Percentiles rank a stretch among this genome's conserved stretches.
phyloP scores from a whole-genome alignment of 1,140 invertebrate genomes.

The Heliconius eleuchia region DNA sequence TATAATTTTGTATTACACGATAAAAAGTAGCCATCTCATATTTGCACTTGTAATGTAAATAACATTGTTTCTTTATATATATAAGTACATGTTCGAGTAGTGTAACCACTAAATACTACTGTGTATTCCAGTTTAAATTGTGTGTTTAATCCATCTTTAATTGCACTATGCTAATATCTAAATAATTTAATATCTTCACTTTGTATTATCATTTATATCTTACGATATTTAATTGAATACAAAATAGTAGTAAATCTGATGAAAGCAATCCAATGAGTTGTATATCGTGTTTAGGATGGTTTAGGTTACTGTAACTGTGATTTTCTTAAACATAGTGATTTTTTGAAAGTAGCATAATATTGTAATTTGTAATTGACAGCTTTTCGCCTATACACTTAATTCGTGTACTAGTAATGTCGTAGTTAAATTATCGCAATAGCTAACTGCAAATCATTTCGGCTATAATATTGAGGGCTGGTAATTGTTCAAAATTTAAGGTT shows the following conservation, averaged over 20 bases:
- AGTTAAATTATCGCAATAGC: slow-evolving; percentile 13
- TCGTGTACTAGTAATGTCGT: slow-evolving; percentile 15
- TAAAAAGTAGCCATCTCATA: neutral
- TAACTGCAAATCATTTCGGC: neutral
- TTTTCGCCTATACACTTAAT: slow-evolving; percentile 10
- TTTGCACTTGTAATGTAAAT: slow-evolving; percentile 9
- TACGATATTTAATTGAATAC: neutral
- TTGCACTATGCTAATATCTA: neutral
- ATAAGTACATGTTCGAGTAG: neutral
- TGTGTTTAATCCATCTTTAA: neutral
- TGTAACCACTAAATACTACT: slow-evolving; percentile 1
- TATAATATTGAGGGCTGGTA: slow-evolving; percentile 27
- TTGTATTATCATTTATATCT: neutral
- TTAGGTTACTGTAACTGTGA: slow-evolving; percentile 25
- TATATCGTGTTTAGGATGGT: slow-evolving; percentile 3
- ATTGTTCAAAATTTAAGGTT: slow-evolving; percentile 32
- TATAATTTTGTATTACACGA: neutral
- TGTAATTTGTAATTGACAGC: slow-evolving; percentile 11
- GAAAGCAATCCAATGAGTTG: neutral
- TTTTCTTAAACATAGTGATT: slow-evolving; percentile 16
- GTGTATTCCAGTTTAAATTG: slow-evolving; percentile 1
- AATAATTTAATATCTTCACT: neutral
- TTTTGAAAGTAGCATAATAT: slow-evolving; percentile 18
- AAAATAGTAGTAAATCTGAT: neutral
- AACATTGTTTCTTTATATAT: neutral